Conservation (phyloP, 2,888 invertebrate species). For the Drosophila cracens region DNA sequence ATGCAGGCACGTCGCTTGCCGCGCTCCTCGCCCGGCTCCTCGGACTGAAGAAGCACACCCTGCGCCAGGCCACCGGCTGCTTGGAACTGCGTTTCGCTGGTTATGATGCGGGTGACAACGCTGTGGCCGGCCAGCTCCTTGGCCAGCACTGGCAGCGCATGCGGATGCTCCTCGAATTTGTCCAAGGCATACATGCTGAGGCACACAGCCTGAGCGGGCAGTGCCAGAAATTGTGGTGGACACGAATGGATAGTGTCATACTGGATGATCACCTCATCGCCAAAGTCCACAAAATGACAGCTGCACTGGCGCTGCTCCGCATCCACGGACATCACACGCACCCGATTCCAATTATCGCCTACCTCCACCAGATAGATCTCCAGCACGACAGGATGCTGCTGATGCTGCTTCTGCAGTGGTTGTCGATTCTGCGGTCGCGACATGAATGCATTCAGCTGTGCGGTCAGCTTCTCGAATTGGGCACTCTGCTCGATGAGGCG, state of each 20-base stretch:
- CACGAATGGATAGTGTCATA: constrained; percentile 86
- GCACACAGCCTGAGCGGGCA: constrained; percentile 91
- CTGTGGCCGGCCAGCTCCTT: constrained; percentile 86
- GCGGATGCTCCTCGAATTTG: constrained; percentile 86
- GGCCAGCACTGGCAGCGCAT: constrained; percentile 82
- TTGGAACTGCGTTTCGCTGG: constrained; percentile 76
- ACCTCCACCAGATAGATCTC: constrained; percentile 84
- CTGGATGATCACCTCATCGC: constrained; percentile 88
- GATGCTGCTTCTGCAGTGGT: constrained; percentile 49
- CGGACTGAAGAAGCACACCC: constrained; percentile 33
- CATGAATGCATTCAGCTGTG: constrained; percentile 86
- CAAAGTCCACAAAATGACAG: constrained; percentile 91
- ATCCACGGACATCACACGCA: constrained; percentile 86
- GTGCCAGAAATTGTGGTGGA: constrained; percentile 87
- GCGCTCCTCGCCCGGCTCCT: constrained; percentile 1
- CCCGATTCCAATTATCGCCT: constrained; percentile 87
- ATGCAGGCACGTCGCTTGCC: constrained; percentile 81
- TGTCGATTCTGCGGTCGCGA: constrained; percentile 64
- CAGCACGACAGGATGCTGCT: constrained; percentile 60
- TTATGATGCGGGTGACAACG: constrained; percentile 87
- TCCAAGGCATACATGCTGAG: constrained; percentile 90
- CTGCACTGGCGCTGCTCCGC: constrained; percentile 85
- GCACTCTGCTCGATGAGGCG: constrained; percentile 88
- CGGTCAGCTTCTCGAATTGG: constrained; percentile 86
- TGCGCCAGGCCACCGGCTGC: constrained; percentile 54